Percentiles rank a stretch among this genome's conserved stretches.
phyloP scores from a whole-genome alignment of 2,888 invertebrate genomes.

The Serripes groenlandicus region DNA sequence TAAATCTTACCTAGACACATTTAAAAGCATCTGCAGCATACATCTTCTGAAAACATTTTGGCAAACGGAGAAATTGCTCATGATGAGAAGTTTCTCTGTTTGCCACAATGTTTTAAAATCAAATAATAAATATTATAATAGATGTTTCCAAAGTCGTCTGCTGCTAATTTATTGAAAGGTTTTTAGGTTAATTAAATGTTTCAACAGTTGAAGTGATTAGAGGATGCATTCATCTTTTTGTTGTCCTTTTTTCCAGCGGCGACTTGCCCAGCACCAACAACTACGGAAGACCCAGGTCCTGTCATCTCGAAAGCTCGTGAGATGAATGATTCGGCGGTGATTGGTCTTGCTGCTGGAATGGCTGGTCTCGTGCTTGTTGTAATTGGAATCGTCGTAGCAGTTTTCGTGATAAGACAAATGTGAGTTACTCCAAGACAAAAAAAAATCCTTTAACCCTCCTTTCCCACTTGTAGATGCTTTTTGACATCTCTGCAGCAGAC shows the following conservation, averaged over 20 bases:
- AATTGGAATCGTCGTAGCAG: slow-evolving; percentile 4
- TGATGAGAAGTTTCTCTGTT: not conserved
- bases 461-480: too few species aligned
- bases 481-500: too few species aligned
- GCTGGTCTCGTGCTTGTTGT: slow-evolving; percentile 53
- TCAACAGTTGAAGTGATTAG: not conserved
- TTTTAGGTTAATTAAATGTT: not conserved
- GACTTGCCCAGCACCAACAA: slow-evolving; percentile 34
- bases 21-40: not conserved
- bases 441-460: not conserved
- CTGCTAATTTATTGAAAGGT: not conserved
- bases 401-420: not conserved
- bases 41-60: not conserved
- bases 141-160: not conserved
- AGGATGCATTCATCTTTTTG: too few species aligned
- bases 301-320: slow-evolving; percentile 21
- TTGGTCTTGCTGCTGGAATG: slow-evolving; percentile 52
- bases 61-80: not conserved
- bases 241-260: slow-evolving; percentile 36
- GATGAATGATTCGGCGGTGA: slow-evolving; percentile 51
- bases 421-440: not conserved
- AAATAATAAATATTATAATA: too few species aligned
- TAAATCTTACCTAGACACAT: too few species aligned
- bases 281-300: not conserved
- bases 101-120: not conserved